These are phyloP conservation scores for Brachionus rotundiformis DNA, from an alignment of 1,140 invertebrate species.

Conservation along the genomic window DNA sequence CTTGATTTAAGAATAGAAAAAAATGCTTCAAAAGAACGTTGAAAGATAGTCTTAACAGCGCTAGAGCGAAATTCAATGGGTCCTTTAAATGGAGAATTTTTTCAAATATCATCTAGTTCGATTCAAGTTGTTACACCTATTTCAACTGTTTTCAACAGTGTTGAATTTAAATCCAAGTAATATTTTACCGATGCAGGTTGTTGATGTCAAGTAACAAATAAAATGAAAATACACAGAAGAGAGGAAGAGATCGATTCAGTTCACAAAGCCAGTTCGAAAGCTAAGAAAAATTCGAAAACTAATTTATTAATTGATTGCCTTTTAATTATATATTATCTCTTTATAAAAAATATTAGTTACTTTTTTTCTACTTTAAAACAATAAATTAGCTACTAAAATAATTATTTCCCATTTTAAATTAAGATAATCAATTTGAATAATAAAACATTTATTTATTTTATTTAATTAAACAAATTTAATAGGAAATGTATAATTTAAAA, in stretches of 20 bases:
- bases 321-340: neutral
- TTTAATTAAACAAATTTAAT: no score
- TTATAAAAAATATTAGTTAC: neutral
- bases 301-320: neutral
- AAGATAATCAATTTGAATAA: no score
- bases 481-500: no score
- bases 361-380: constrained; percentile 3
- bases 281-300: neutral
- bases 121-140: constrained; percentile 13
- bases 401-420: neutral
- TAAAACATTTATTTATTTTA: no score
- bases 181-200: neutral
- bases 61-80: constrained; percentile 11
- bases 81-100: constrained; percentile 2
- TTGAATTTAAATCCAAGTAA: constrained; percentile 17
- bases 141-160: neutral
- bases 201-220: neutral
- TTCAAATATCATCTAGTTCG: neutral
- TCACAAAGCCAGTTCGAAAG: neutral
- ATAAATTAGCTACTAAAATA: neutral
- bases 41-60: neutral
- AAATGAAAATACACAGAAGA: neutral
- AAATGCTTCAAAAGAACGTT: constrained; percentile 23
- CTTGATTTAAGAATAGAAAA: neutral
- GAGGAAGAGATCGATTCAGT: neutral